Percentiles rank a stretch among this genome's conserved stretches.
These are phyloP conservation scores for Eristalis intricaria DNA, from an alignment of 2,888 invertebrate genomes.

Conservation along the genomic window DNA sequence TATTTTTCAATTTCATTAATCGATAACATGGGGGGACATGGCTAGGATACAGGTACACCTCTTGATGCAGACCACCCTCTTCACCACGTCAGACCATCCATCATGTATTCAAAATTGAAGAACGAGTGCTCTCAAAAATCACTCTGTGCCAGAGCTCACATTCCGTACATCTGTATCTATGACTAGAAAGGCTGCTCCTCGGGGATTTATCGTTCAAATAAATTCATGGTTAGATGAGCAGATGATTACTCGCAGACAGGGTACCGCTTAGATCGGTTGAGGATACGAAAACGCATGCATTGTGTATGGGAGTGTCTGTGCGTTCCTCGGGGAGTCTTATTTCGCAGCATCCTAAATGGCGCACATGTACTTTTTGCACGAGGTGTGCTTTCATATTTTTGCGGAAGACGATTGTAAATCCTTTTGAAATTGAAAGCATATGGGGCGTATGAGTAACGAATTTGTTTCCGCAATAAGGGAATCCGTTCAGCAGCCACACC, in stretches of 20 bases:
- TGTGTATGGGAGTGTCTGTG: background rate
- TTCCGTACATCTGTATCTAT: background rate
- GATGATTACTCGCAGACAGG: background rate
- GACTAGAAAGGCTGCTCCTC: background rate
- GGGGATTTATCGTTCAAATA: background rate
- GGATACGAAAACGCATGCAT: background rate
- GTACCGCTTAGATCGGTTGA: background rate
- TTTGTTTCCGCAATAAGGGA: constrained; percentile 11
- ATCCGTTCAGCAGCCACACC: background rate
- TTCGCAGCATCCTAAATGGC: background rate
- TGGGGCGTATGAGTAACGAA: background rate
- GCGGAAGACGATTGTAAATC: background rate
- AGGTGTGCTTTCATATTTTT: background rate
- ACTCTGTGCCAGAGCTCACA: background rate
- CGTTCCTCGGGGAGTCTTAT: background rate
- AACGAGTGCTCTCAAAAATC: background rate
- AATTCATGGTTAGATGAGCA: background rate
- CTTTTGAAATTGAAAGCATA: background rate
- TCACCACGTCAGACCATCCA: background rate
- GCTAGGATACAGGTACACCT: background rate
- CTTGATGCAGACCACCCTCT: background rate
- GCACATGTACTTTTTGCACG: background rate
- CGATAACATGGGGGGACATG: background rate
- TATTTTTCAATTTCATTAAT: background rate
- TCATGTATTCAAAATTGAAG: background rate